Evolutionary conservation across 1,140 invertebrate species (phyloP), one percentile per base, ranked within the genome.

Genomic region (Magallana gigas): DNA sequence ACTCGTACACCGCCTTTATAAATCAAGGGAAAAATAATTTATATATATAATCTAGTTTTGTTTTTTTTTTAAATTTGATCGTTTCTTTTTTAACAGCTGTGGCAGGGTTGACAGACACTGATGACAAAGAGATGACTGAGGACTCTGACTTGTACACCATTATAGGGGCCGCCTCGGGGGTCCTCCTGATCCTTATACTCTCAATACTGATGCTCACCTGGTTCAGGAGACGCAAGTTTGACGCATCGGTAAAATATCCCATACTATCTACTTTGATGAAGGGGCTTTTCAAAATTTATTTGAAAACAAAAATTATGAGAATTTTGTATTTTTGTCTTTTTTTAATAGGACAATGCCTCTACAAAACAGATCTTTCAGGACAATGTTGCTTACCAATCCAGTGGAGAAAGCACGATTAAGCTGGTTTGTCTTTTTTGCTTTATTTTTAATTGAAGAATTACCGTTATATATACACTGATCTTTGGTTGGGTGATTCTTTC

Each of bases 101-200:
- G 6, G 36, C 11, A 9, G 62, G 59, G 23, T 36, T 56, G 7
- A 76, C 6, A 6, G 56, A 84, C 1, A 14, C 29, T 71, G 56
- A 48, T 11, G 68, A 84, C 23, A 48, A 87, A 18, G 83, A 84
- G 0, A 86, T 71, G 0, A 87, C 81, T 16, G 57, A 87, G 9
- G 60, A 58, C 9, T 64, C 64, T 14, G 71, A 80, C 64, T 64
- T 89, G n/a, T 89, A 89, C 29, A 85, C 86, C 1, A 84, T 87
- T 0, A 87, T 87, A 5, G 88, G 88, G 57, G 85, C 83, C 4
- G 82, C 71, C 36, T 76, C 88, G n/a, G 88, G 85, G 7, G 88
- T 83, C 36, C 57, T 89, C 2, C 23, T 89, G 8, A 57, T 86
- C 11, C 68, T 87, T 5, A 64, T 89, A 1, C 56, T 89, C 7